Evolutionary conservation across 2,888 invertebrate species (phyloP), one percentile per base, ranked within the genome.

Genomic region (Lottia gigantea): DNA sequence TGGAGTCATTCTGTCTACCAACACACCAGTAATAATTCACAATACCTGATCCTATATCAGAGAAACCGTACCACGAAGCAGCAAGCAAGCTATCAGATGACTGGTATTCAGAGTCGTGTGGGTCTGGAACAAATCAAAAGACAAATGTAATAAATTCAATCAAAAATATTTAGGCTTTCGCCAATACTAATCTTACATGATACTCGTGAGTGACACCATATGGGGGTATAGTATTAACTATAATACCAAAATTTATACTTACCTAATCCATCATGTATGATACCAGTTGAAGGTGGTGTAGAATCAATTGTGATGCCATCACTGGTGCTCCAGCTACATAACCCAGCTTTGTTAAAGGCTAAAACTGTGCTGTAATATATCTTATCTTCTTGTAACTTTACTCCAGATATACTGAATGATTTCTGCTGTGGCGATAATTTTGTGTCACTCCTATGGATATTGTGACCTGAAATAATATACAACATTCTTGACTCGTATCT

Each of bases 311-410:
- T 26, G 15, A 76, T 70, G 0, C 78, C 78, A 68, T 78, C 78
- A n/a, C 75, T 75, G 15, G 67, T 47, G 12, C 66, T 70, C 23
- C 72, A 72, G 40, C 49, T 62, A 46, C 68, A 65, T 16, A 76
- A 70, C 12, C 78, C 78, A 6, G 76, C 71, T 25, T 68, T 62
- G 66, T 70, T 78, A 64, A 71, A 73, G 19, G 74, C 75, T 16
- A 76, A 49, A 8, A 78, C 70, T 62, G 71, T 76, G 40, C 66
- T 71, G 55, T 75, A 76, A 47, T 75, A 76, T n/a, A 66, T 55
- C 3, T 65, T 49, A 8, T 73, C 68, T 14, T 71, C 49, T 4
- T 65, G 40, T 8, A 74, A 62, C n/a, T 25, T 65, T 2, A 68
- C 23, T 15, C 66, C 64, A 15, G 62, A 64, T n/a, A 64, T 55